These are phyloP conservation scores for Caretta caretta DNA, from an alignment of 2,113 vertebrate species.

Conservation along the genomic window DNA sequence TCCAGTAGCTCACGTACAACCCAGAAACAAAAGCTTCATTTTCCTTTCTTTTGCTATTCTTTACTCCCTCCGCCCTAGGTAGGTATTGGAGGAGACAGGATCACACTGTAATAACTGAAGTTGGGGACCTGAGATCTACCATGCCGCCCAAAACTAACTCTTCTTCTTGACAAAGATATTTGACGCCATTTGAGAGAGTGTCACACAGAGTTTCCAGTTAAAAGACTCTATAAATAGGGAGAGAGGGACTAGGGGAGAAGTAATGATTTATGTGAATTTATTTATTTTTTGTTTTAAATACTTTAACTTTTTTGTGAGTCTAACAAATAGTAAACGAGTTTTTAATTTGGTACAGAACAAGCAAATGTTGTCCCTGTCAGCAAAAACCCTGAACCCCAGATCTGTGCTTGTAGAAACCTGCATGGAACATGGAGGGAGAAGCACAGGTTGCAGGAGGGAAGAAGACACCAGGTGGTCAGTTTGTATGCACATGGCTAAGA, in stretches of 20 bases:
- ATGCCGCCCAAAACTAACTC: not conserved
- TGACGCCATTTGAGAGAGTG: not conserved
- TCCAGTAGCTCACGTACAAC: not conserved
- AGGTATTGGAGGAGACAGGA: not conserved
- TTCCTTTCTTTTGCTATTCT: not conserved
- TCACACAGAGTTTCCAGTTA: not conserved
- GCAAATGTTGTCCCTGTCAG: not conserved
- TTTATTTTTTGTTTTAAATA: not conserved
- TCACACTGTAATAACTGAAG: not conserved
- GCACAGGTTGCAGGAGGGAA: not conserved
- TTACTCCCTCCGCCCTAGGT: rapidly evolving
- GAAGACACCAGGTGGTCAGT: not conserved
- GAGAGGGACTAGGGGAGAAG: not conserved
- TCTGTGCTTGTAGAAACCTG: not conserved
- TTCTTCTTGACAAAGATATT: not conserved
- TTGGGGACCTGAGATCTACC: not conserved
- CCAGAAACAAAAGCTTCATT: not conserved
- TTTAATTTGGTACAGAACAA: not conserved
- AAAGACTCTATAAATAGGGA: not conserved
- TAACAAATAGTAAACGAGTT: not conserved
- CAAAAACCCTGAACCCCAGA: not conserved
- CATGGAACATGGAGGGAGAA: not conserved
- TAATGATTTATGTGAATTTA: not conserved
- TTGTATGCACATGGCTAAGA: not conserved
- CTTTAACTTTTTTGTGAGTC: not conserved